Evolutionary conservation across 2,113 vertebrate species (phyloP).

Genomic region (Mormoops blainvillei): DNA sequence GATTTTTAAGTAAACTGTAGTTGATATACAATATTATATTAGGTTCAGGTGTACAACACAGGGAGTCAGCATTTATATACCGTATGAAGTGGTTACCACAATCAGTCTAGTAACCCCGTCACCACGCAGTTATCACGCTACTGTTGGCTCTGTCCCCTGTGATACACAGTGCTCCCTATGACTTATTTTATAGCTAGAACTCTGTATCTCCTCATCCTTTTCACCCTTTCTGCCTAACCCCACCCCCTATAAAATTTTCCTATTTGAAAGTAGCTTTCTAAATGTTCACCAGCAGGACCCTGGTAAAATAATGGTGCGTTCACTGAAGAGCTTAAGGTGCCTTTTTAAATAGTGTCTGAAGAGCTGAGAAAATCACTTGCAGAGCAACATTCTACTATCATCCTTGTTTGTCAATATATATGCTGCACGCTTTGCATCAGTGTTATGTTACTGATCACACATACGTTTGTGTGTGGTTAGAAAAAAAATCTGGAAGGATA

Average conservation of each 20-base stretch:
- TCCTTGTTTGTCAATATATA: neutral
- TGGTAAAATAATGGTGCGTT: neutral
- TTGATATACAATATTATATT: neutral
- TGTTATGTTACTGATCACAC: neutral
- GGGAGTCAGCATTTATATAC: neutral
- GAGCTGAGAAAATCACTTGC: neutral
- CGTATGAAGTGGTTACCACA: neutral
- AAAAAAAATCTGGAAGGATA: neutral
- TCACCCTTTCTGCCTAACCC: neutral
- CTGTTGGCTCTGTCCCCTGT: neutral
- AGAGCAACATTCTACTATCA: neutral
- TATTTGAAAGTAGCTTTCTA: neutral
- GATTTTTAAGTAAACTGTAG: neutral
- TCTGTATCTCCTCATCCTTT: neutral
- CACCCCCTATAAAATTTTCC: neutral
- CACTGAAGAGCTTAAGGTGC: neutral
- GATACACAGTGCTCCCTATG: neutral
- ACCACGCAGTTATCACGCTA: neutral
- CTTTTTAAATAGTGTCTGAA: neutral
- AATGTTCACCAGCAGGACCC: neutral
- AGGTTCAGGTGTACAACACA: neutral
- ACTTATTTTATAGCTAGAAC: neutral
- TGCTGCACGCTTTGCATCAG: neutral
- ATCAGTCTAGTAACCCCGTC: neutral
- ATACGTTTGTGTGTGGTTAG: neutral